Evolutionary conservation across 23 tunicate genomes (phyloP).

Genomic region (Styela plicata): DNA sequence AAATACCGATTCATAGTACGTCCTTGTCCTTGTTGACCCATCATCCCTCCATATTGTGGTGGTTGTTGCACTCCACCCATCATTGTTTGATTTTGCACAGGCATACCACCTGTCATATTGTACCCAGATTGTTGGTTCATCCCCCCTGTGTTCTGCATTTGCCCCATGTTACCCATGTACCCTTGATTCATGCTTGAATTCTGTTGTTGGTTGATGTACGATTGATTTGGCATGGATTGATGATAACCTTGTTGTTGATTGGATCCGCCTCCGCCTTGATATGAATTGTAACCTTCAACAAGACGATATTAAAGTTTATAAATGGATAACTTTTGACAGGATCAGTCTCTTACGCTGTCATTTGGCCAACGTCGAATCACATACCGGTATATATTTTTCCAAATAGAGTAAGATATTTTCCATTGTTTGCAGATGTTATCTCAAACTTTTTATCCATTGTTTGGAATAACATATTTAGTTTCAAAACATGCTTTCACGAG

Average conservation of each 20-base stretch:
- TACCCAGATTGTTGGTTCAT: slow-evolving; percentile 22
- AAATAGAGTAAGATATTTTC: too few relatives aligned
- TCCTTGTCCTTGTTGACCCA: slow-evolving; percentile 5
- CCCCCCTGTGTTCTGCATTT: slow-evolving; percentile 11
- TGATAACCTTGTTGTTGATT: slow-evolving; percentile 25
- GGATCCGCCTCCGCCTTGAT: slow-evolving; percentile 13
- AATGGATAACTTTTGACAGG: neutral
- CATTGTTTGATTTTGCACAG: slow-evolving; percentile 1
- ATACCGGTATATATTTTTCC: too few relatives aligned
- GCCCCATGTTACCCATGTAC: slow-evolving; percentile 30
- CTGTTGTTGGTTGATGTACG: slow-evolving; percentile 26
- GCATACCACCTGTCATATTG: slow-evolving; percentile 16
- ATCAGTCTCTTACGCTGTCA: neutral
- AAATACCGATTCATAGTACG: slow-evolving; percentile 22
- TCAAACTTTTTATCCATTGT: too few relatives aligned
- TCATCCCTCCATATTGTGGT: slow-evolving; percentile 25
- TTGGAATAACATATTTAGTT: too few relatives aligned
- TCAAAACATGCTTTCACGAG: too few relatives aligned
- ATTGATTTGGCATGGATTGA: slow-evolving; percentile 29
- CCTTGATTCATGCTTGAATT: slow-evolving; percentile 17
- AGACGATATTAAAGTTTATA: too few relatives aligned
- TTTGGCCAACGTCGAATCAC: too few relatives aligned
- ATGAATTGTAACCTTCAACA: slow-evolving; percentile 26
- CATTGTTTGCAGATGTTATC: too few relatives aligned
- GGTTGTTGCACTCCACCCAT: slow-evolving; percentile 31